Evolutionary conservation across 2,113 vertebrate genomes (phyloP).

Genomic region (Gobio gobio): DNA sequence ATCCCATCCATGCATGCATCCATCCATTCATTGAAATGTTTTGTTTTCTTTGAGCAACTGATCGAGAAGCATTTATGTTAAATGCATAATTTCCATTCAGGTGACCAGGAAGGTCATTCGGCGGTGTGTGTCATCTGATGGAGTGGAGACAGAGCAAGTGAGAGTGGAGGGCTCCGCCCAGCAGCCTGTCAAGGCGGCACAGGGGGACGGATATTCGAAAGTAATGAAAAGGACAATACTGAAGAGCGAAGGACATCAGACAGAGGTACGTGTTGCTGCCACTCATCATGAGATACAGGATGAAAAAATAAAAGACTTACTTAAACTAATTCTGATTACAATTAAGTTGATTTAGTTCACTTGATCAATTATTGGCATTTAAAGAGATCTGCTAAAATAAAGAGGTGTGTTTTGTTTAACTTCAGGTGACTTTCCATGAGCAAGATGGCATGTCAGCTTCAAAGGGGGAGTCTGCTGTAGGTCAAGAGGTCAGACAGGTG

Average conservation of each 20-base stretch:
- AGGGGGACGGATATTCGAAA: conserved; percentile 83
- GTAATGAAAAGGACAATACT: conserved; percentile 86
- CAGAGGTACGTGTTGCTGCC: conserved; percentile 78
- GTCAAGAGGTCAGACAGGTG: conserved; percentile 80
- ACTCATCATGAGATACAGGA: too few species aligned
- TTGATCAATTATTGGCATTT: not conserved
- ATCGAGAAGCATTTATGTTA: not conserved
- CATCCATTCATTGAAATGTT: too few species aligned
- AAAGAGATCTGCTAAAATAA: not conserved
- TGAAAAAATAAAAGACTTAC: too few species aligned
- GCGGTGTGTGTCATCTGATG: conserved; percentile 82
- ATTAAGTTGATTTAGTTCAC: too few species aligned
- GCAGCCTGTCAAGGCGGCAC: conserved; percentile 67
- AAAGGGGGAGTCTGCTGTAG: conserved; percentile 77
- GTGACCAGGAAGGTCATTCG: conserved; percentile 88
- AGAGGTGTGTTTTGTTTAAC: not conserved
- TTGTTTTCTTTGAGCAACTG: too few species aligned
- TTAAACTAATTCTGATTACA: too few species aligned
- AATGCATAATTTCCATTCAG: conserved; percentile 67
- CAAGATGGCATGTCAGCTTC: conserved; percentile 75
- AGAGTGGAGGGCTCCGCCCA: conserved; percentile 76
- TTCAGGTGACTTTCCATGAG: conserved; percentile 85
- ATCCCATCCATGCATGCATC: too few species aligned
- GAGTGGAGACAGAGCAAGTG: conserved; percentile 79
- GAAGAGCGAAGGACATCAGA: conserved; percentile 84